Evolutionary conservation across 2,888 invertebrate genomes (phyloP).

Genomic region (Busseola fusca): DNA sequence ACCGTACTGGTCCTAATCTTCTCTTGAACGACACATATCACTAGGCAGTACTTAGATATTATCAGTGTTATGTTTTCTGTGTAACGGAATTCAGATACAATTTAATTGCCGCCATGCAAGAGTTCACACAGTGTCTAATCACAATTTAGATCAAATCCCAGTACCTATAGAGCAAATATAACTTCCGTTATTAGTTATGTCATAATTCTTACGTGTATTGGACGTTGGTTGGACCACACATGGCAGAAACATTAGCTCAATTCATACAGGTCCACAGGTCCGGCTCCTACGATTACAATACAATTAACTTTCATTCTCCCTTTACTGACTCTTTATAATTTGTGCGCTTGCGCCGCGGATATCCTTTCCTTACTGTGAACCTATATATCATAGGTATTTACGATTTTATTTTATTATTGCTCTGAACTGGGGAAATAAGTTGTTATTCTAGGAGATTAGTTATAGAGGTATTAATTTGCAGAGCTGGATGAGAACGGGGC

Average conservation of each 20-base stretch:
- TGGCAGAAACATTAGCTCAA: neutral
- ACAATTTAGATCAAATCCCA: neutral
- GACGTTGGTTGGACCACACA: conserved; percentile 5
- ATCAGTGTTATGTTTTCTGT: neutral
- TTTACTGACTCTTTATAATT: conserved; percentile 6
- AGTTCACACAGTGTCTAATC: neutral
- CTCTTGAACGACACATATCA: neutral
- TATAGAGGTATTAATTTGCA: conserved; percentile 15
- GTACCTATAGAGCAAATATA: neutral
- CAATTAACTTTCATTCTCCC: conserved; percentile 42
- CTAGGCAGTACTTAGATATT: neutral
- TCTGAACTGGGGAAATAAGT: conserved; percentile 10
- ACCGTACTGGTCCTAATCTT: neutral
- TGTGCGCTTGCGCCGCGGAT: conserved; percentile 13
- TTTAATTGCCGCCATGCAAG: neutral
- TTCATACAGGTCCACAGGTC: conserved; percentile 2
- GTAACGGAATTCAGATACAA: neutral
- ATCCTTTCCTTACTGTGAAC: conserved; percentile 9
- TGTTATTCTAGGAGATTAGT: conserved; percentile 25
- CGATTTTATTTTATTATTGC: conserved; percentile 26
- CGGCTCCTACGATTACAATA: conserved; percentile 17
- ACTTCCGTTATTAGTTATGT: neutral
- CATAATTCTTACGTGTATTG: neutral
- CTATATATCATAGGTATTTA: neutral
- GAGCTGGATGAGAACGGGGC: neutral